These are phyloP conservation scores for Sebastes baramenuke DNA, from an alignment of 2,797 vertebrate genomes.

Conservation along the genomic window DNA sequence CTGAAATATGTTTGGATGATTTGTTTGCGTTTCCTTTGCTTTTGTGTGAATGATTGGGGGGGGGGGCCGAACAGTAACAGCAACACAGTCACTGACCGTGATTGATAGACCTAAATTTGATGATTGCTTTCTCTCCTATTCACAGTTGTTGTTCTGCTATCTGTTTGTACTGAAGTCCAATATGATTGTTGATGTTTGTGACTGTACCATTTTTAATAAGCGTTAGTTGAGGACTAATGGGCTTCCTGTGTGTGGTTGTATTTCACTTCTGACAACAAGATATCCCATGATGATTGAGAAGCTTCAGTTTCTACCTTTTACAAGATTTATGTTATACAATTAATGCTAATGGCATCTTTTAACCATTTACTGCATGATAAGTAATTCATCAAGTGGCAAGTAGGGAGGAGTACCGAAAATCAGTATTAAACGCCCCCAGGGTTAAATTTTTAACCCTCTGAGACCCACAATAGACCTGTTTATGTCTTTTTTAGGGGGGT, in stretches of 20 bases:
- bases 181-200: not conserved
- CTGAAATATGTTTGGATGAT: constrained; percentile 12
- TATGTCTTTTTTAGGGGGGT: no score
- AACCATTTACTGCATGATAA: not conserved
- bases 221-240: not conserved
- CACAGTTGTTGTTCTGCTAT: not conserved
- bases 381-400: not conserved
- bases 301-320: not conserved
- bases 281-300: not conserved
- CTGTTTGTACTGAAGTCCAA: not conserved
- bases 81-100: not conserved
- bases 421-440: no score
- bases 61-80: not conserved
- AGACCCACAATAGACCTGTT: no score
- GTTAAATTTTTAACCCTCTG: no score
- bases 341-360: not conserved
- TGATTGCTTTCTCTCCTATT: not conserved
- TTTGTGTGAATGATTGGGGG: constrained; percentile 6
- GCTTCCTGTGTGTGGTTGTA: not conserved
- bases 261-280: not conserved
- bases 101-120: not conserved
- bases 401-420: no score
- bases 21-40: constrained; percentile 7
- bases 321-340: not conserved
- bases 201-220: not conserved